These are phyloP conservation scores for Heliangelus exortis DNA, from an alignment of 2,797 vertebrate species.

Conservation along the genomic window DNA sequence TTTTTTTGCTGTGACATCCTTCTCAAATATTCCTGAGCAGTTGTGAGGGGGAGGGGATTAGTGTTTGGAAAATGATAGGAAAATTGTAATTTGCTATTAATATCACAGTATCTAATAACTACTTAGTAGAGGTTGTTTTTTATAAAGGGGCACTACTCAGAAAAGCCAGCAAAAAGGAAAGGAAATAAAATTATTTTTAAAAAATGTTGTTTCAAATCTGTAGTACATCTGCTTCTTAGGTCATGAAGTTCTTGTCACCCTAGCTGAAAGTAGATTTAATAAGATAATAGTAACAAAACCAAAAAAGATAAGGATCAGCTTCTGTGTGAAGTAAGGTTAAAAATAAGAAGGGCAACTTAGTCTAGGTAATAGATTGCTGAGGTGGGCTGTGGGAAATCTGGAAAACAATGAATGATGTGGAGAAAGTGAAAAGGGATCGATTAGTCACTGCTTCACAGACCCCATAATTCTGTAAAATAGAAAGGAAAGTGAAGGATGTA, in stretches of 20 bases:
- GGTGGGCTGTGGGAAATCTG: neutral
- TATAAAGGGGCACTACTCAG: neutral
- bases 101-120: neutral
- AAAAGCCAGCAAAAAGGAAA: neutral
- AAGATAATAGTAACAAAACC: neutral
- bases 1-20: neutral
- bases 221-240: neutral
- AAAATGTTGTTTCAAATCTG: neutral
- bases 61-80: neutral
- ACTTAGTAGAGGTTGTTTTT: neutral
- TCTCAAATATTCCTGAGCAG: neutral
- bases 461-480: neutral
- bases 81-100: neutral
- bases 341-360: neutral
- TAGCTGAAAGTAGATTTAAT: neutral
- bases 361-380: neutral
- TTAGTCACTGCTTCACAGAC: neutral
- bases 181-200: accelerated
- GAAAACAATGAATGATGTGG: neutral
- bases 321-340: neutral
- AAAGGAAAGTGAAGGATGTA: neutral
- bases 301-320: neutral
- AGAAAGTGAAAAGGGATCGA: neutral
- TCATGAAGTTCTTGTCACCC: neutral
- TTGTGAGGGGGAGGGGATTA: neutral